Evolutionary conservation across 1,140 invertebrate species (phyloP).

Genomic region (Hyphantria cunea): DNA sequence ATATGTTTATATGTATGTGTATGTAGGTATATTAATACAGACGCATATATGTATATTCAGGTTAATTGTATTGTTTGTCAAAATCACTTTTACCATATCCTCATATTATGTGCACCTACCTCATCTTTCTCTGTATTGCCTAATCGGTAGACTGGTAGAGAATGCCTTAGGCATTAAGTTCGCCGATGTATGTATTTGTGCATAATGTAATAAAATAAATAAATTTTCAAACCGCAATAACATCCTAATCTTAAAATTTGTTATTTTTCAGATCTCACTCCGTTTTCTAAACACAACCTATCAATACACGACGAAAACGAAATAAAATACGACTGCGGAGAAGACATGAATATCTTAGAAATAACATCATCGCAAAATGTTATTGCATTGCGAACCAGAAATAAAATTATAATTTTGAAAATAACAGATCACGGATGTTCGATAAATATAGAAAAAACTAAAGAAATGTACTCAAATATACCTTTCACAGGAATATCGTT

Average conservation of each 20-base stretch:
- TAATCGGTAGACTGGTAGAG: no score
- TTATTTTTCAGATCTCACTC: slow-evolving; percentile 62
- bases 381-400: slow-evolving; percentile 56
- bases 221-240: no score
- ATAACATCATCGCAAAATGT: slow-evolving; percentile 55
- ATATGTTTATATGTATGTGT: no score
- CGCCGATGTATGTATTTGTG: no score
- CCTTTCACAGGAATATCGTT: slow-evolving; percentile 67
- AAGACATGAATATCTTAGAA: slow-evolving; percentile 57
- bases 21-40: no score
- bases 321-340: slow-evolving; percentile 52
- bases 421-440: slow-evolving; percentile 36
- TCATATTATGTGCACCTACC: no score
- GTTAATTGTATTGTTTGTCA: no score
- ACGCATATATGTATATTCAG: no score
- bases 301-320: slow-evolving; percentile 36
- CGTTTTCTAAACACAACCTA: slow-evolving; percentile 47
- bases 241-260: not conserved
- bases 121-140: no score
- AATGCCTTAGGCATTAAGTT: no score
- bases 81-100: no score
- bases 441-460: slow-evolving; percentile 51
- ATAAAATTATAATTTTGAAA: slow-evolving; percentile 63
- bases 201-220: no score
- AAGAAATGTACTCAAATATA: slow-evolving; percentile 53